Base-by-base conservation (phyloP, 2,888 invertebrate species). In the Drosophila fungiperda region DNA sequence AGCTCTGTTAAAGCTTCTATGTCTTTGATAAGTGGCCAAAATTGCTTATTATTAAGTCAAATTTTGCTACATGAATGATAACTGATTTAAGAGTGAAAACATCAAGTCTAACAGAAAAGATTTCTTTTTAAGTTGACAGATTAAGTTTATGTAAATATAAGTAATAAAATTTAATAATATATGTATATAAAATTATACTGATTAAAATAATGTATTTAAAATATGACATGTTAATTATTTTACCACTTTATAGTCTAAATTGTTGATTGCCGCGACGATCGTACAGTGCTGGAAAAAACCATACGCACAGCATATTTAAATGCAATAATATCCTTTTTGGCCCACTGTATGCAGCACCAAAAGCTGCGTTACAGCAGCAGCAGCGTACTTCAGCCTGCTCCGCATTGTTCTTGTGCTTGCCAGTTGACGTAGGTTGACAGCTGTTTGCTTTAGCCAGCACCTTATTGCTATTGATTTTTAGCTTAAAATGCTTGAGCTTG, bases 351-450 rank as follows among this genome's bases (percentile, higher is more conserved):
- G 42, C 40, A 23, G 33, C 20, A 17, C 23, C 12, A 42, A 57
- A 57, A 50, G 68, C 63, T 82, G 54, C 57, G 49, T 70, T 59
- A 42, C 40, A 62, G 45, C 60, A 61, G 48, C 55, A 29, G 36
- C 9, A 54, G 9, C 26, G 58, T 68, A 60, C 32, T 62, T 40
- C 29, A 29, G 33, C 35, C 52, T n/a, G 15, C 33, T 59, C 9
- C 5, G 11, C 8, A 49, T 60, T 54, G 35, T 55, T 45, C 50
- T 49, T 40, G 32, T 23, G 15, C 42, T 49, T 35, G 29, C 20
- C 68, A 35, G 80, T 90, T 90, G 89, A 91, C 88, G 83, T 83
- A 87, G 90, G 83, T 88, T 89, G 89, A 90, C 90, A 90, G 90
- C 90, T 90, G 90, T 90, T 90, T 89, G 74, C 74, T 66, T 78